phyloP scores from a whole-genome alignment of 2,888 invertebrate species.

The Drosophila rellima region DNA sequence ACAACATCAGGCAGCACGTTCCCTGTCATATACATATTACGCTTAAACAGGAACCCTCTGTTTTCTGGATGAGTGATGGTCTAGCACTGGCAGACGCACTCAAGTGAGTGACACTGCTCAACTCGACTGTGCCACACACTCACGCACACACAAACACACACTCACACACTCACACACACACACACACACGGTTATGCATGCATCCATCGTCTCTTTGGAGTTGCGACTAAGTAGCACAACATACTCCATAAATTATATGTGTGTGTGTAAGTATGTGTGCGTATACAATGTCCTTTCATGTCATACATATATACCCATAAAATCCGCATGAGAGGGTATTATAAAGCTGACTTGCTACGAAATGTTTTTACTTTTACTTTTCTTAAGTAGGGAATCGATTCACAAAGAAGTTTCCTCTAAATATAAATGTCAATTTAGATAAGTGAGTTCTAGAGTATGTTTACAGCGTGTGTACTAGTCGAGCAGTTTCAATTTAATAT shows the following conservation, averaged over 20 bases:
- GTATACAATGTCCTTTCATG: conserved; percentile 45
- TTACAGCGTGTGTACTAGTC: neutral
- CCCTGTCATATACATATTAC: conserved; percentile 16
- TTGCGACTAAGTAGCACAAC: conserved; percentile 19
- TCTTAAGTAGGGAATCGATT: neutral
- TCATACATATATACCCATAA: conserved; percentile 14
- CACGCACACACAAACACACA: neutral
- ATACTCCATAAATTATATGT: conserved; percentile 19
- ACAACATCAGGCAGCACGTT: neutral
- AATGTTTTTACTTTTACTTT: neutral
- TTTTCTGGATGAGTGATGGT: conserved; percentile 30
- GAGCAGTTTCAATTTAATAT: neutral
- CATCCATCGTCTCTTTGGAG: conserved; percentile 14
- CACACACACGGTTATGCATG: conserved; percentile 4
- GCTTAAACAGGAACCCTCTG: conserved; percentile 26
- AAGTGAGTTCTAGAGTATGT: neutral
- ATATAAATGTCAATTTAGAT: neutral
- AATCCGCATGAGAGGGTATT: conserved; percentile 1
- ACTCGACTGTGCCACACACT: conserved; percentile 22
- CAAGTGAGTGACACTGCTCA: conserved; percentile 32
- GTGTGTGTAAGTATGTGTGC: conserved; percentile 13
- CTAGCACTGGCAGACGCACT: conserved; percentile 23
- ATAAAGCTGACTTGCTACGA: neutral
- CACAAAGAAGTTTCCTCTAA: neutral
- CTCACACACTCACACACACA: neutral